Evolutionary conservation across 2,113 vertebrate species (phyloP).

Genomic region (Lethenteron camtschaticum): DNA sequence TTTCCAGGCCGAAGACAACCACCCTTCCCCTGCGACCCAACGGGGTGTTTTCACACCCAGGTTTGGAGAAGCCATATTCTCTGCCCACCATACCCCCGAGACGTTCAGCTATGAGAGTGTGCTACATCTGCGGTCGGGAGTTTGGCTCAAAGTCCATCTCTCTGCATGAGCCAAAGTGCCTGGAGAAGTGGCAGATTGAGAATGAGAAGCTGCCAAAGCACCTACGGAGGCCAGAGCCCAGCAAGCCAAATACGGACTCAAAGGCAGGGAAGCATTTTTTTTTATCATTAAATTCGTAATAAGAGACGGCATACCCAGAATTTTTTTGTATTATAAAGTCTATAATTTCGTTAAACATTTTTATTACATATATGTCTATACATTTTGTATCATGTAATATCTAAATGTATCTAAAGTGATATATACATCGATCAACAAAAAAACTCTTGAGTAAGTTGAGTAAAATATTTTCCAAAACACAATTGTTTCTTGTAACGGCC

Average conservation of each 20-base stretch:
- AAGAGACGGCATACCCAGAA: too few species aligned
- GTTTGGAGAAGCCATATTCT: background rate
- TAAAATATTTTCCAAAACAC: too few species aligned
- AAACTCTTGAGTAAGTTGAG: too few species aligned
- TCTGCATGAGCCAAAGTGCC: conserved; percentile 32
- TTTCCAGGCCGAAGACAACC: conserved; percentile 1
- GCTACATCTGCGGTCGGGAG: conserved; percentile 35
- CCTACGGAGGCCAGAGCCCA: conserved; percentile 22
- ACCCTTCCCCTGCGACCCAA: background rate
- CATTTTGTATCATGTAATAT: too few species aligned
- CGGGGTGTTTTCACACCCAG: background rate
- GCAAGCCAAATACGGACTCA: conserved; percentile 15
- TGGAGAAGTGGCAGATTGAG: conserved; percentile 28
- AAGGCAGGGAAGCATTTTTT: too few species aligned
- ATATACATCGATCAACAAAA: too few species aligned
- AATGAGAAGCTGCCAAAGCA: conserved; percentile 25
- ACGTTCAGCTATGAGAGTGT: conserved; percentile 22
- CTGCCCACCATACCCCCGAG: conserved; percentile 18
- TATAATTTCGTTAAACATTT: too few species aligned
- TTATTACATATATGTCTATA: too few species aligned
- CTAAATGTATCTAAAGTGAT: too few species aligned
- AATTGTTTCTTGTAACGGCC: too few species aligned
- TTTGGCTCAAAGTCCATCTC: conserved; percentile 30
- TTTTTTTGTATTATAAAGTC: too few species aligned
- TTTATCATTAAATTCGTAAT: too few species aligned